These are phyloP conservation scores for Acleris literana DNA, from an alignment of 2,888 invertebrate species.

Conservation along the genomic window DNA sequence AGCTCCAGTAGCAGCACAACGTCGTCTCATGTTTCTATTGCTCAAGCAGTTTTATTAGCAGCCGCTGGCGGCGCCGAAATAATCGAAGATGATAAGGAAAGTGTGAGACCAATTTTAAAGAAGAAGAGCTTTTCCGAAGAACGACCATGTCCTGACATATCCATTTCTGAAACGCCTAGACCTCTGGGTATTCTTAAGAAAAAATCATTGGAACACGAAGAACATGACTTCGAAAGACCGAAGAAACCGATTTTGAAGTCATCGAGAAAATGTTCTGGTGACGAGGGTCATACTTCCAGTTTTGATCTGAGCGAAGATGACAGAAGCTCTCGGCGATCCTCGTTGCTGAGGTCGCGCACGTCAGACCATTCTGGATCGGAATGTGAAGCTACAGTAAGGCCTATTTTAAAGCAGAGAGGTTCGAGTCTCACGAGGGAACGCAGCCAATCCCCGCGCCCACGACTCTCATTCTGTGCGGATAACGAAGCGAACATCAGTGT, in stretches of 20 bases:
- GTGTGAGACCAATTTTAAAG: slow-evolving; percentile 91
- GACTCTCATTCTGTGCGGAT: slow-evolving; percentile 85
- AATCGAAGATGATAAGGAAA: slow-evolving; percentile 83
- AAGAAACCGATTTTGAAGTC: slow-evolving; percentile 91
- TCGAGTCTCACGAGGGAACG: slow-evolving; percentile 84
- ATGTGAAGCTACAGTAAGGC: slow-evolving; percentile 83
- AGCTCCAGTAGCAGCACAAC: slow-evolving; percentile 86
- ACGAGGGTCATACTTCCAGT: slow-evolving; percentile 83
- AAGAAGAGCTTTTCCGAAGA: slow-evolving; percentile 91
- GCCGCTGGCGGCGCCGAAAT: slow-evolving; percentile 85
- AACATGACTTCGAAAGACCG: slow-evolving; percentile 88
- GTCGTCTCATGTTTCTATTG: slow-evolving; percentile 87
- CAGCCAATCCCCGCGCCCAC: slow-evolving; percentile 85
- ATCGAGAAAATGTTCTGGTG: slow-evolving; percentile 86
- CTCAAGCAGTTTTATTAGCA: slow-evolving; percentile 86
- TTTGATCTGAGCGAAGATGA: slow-evolving; percentile 82
- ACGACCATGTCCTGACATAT: slow-evolving; percentile 79
- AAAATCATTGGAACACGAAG: slow-evolving; percentile 90
- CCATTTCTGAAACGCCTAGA: slow-evolving; percentile 81
- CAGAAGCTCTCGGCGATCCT: slow-evolving; percentile 82
- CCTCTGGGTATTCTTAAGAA: slow-evolving; percentile 91
- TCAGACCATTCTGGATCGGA: slow-evolving; percentile 82
- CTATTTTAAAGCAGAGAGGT: slow-evolving; percentile 86
- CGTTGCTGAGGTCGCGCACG: slow-evolving; percentile 81
- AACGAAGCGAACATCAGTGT: slow-evolving; percentile 75